Percentiles rank a stretch among this genome's conserved stretches.
Conservation (phyloP, 1,140 invertebrate species). For the Trachelipus rathkii region DNA sequence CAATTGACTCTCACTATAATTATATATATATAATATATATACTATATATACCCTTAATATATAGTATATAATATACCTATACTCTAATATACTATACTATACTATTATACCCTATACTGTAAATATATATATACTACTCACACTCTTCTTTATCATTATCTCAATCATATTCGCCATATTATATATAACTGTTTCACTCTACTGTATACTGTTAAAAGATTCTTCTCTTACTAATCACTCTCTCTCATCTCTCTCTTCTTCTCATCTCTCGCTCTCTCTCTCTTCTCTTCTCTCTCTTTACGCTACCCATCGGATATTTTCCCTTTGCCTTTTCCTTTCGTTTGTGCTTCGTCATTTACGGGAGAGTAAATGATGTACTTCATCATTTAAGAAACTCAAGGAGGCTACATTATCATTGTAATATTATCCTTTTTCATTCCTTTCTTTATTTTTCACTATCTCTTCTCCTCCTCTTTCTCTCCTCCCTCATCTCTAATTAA, state of each 20-base stretch:
- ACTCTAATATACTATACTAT: too few relatives aligned
- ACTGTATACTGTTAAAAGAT: not conserved
- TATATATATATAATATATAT: too few relatives aligned
- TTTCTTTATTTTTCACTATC: not conserved
- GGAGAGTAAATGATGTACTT: not conserved
- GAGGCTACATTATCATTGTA: not conserved
- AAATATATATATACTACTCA: too few relatives aligned
- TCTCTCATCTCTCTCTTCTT: too few relatives aligned
- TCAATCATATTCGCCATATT: too few relatives aligned
- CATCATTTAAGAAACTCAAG: constrained; percentile 1
- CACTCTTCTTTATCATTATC: too few relatives aligned
- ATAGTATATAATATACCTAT: too few relatives aligned
- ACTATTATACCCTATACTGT: too few relatives aligned
- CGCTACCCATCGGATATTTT: not conserved
- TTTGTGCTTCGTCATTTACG: not conserved
- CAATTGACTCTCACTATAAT: too few relatives aligned
- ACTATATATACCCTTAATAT: too few relatives aligned
- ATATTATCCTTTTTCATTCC: not conserved
- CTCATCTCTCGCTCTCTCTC: too few relatives aligned
- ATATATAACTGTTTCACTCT: too few relatives aligned
- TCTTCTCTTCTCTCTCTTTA: not conserved
- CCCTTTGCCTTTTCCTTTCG: not conserved
- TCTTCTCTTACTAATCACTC: not conserved
- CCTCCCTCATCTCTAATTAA: not conserved
- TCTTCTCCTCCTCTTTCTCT: not conserved